Evolutionary conservation across 2,797 vertebrate genomes (phyloP).

Genomic region (Pelodytes ibericus): DNA sequence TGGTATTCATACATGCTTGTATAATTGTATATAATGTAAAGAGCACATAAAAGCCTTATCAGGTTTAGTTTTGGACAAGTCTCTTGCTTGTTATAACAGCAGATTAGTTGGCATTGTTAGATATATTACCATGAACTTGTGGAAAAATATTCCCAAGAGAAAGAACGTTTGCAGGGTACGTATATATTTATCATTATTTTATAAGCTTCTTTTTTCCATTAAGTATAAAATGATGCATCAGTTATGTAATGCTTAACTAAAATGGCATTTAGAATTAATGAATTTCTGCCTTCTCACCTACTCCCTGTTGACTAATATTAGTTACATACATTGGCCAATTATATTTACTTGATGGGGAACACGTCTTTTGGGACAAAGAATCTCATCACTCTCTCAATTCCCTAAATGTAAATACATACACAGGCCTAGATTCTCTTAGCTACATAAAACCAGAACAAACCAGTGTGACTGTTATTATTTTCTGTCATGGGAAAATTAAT

Average conservation of each 20-base stretch:
- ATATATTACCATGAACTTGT: too few species aligned
- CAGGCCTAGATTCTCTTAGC: neutral
- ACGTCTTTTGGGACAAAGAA: constrained; percentile 21
- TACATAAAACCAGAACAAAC: constrained; percentile 4
- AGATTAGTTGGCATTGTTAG: too few species aligned
- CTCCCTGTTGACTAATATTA: constrained; percentile 23
- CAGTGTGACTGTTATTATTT: too few species aligned
- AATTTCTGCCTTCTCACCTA: constrained; percentile 31
- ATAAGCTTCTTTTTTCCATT: constrained; percentile 25
- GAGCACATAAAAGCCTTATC: too few species aligned
- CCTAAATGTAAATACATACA: constrained; percentile 27
- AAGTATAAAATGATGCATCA: neutral
- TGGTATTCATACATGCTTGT: too few species aligned
- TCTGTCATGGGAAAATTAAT: neutral
- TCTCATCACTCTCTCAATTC: constrained; percentile 14
- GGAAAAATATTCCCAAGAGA: neutral
- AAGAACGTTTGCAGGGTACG: neutral
- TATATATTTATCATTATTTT: constrained; percentile 42
- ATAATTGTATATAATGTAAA: too few species aligned
- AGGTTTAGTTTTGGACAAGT: too few species aligned
- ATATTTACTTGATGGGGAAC: constrained; percentile 30
- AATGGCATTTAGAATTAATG: constrained; percentile 49
- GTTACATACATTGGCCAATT: constrained; percentile 45
- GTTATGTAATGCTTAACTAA: constrained; percentile 21
- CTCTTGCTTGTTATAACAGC: too few species aligned